A percentile compares a stretch with the other conserved stretches of the same genome.
These are phyloP conservation scores for Folsomia candida DNA, from an alignment of 2,888 invertebrate species.

Conservation along the genomic window DNA sequence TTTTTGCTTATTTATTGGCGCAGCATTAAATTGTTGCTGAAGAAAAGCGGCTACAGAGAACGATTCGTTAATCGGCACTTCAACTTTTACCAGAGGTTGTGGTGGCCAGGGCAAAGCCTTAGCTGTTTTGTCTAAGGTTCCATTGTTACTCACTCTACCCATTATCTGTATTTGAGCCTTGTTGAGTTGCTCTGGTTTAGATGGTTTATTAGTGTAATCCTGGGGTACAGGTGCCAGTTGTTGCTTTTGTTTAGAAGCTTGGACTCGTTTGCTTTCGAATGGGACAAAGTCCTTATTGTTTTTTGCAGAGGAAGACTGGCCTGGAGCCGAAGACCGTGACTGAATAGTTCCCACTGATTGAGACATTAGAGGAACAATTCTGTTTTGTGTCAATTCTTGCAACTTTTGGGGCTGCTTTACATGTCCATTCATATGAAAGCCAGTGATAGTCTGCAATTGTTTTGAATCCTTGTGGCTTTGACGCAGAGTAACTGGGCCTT, in stretches of 20 bases:
- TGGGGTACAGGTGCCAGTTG: too few relatives aligned
- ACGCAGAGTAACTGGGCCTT: slow-evolving; percentile 18
- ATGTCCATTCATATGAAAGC: not conserved
- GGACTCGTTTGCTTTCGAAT: not conserved
- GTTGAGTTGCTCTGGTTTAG: not conserved
- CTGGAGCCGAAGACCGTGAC: not conserved
- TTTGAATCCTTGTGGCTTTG: not conserved
- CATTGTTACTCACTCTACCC: not conserved
- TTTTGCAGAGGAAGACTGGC: not conserved
- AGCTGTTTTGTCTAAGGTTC: not conserved
- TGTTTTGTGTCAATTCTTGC: too few relatives aligned
- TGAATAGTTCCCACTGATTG: not conserved
- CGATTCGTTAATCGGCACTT: slow-evolving; percentile 2
- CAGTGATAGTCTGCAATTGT: not conserved
- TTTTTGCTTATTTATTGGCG: not conserved
- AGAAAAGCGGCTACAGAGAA: slow-evolving; percentile 11
- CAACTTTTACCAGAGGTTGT: slow-evolving; percentile 2
- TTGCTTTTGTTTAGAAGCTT: not conserved
- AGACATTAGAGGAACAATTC: too few relatives aligned
- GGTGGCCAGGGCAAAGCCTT: slow-evolving; percentile 9
- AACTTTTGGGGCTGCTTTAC: not conserved
- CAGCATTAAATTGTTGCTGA: slow-evolving; percentile 10
- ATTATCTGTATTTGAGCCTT: too few relatives aligned
- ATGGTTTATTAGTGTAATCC: not conserved
- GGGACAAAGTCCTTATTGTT: not conserved